These are phyloP conservation scores for Dasypogon diadema DNA, from an alignment of 2,888 invertebrate genomes.

Conservation along the genomic window DNA sequence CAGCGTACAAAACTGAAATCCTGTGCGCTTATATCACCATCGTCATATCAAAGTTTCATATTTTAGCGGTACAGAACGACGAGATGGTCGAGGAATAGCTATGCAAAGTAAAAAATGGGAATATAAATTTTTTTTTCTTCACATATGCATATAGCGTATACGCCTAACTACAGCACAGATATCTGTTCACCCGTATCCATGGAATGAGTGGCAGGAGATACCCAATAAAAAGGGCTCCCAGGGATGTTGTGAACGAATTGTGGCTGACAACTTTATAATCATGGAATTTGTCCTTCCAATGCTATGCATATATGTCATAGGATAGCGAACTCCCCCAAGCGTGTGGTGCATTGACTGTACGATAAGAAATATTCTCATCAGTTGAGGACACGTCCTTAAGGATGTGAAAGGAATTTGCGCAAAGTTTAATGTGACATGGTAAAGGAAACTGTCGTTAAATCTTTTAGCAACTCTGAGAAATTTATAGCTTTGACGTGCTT, in stretches of 20 bases:
- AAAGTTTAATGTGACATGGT: constrained; percentile 41
- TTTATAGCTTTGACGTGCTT: constrained; percentile 40
- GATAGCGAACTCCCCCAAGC: neutral
- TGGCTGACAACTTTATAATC: constrained; percentile 44
- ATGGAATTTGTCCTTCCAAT: constrained; percentile 31
- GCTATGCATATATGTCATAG: constrained; percentile 4
- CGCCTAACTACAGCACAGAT: neutral
- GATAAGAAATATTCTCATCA: constrained; percentile 45
- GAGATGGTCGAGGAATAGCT: neutral
- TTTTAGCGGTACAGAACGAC: neutral
- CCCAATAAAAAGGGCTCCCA: constrained; percentile 20
- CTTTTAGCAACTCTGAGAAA: constrained; percentile 25
- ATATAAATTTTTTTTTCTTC: constrained; percentile 20
- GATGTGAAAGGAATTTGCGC: constrained; percentile 43
- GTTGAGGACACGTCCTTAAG: constrained; percentile 37
- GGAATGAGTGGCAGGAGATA: neutral
- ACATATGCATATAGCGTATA: neutral
- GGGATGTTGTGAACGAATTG: constrained; percentile 37
- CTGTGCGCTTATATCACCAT: constrained; percentile 7
- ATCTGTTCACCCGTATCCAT: neutral
- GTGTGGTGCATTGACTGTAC: constrained; percentile 28
- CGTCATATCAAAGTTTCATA: constrained; percentile 31
- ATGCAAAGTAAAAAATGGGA: constrained; percentile 20
- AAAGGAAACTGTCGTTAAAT: constrained; percentile 32
- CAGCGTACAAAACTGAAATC: neutral